These are phyloP conservation scores for Dendrocincla tyrannina DNA, from an alignment of 2,797 vertebrate species.

Conservation along the genomic window DNA sequence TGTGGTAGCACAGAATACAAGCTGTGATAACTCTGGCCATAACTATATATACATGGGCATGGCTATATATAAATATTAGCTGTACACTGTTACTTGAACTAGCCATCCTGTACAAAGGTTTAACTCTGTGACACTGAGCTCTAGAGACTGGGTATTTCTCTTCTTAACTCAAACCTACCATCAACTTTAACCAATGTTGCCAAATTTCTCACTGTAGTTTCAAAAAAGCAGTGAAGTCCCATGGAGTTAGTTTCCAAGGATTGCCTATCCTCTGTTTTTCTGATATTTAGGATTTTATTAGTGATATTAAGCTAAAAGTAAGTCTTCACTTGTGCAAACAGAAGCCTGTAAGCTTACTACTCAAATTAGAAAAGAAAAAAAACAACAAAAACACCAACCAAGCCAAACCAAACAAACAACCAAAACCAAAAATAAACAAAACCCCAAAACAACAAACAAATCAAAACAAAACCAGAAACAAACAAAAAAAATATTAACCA, in stretches of 20 bases:
- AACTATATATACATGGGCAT: neutral
- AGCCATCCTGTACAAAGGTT: neutral
- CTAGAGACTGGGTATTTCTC: neutral
- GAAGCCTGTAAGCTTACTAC: neutral
- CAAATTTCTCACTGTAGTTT: neutral
- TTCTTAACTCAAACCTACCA: neutral
- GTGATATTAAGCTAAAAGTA: neutral
- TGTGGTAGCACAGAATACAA: neutral
- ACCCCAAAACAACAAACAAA: too few relatives aligned
- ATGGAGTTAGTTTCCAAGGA: neutral
- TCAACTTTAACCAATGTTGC: neutral
- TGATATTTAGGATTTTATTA: neutral
- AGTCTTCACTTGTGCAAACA: neutral
- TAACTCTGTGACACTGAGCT: neutral
- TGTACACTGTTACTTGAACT: rapidly evolving
- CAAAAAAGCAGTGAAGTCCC: neutral
- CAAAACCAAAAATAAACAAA: too few relatives aligned
- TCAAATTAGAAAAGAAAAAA: neutral
- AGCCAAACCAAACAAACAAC: too few relatives aligned
- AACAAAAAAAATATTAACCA: neutral
- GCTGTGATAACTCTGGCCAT: neutral
- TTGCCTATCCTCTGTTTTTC: neutral
- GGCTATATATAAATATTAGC: neutral
- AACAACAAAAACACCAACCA: too few relatives aligned
- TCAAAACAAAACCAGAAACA: too few relatives aligned